Conservation (phyloP, 30 jellyfish, hydroid and myxozoan species). For the Turritopsis dohrnii region DNA sequence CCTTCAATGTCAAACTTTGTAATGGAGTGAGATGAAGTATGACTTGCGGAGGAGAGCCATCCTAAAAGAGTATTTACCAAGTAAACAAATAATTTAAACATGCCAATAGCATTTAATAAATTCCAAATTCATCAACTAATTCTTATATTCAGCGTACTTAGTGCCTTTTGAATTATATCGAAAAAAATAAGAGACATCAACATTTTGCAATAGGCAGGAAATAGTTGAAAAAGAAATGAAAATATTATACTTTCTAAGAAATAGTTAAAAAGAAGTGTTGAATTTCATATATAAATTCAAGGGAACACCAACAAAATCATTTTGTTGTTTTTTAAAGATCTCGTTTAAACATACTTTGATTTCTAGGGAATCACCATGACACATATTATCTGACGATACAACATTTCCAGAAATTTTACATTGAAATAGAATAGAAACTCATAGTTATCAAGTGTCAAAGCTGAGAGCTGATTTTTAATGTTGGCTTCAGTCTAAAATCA, state of each 20-base stretch:
- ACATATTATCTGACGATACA: no score
- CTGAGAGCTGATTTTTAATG: no score
- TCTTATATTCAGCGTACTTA: no score
- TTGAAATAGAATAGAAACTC: no score
- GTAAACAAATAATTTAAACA: background rate
- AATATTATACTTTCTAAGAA: background rate
- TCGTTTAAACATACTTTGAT: background rate
- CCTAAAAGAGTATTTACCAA: slow-evolving; percentile 26
- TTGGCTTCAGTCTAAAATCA: no score
- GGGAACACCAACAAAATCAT: no score
- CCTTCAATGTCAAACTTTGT: slow-evolving; percentile 68
- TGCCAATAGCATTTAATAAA: background rate
- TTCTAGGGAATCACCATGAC: no score
- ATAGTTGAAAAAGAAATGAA: background rate
- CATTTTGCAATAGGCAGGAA: background rate
- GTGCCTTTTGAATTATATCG: background rate
- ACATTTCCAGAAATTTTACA: no score
- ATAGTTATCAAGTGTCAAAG: no score
- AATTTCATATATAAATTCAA: background rate
- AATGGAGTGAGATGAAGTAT: slow-evolving; percentile 64
- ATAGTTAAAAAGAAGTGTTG: background rate
- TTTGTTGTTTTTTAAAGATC: background rate
- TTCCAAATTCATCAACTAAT: no score
- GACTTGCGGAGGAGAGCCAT: slow-evolving; percentile 56
- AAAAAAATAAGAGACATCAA: background rate